Conservation (phyloP, 2,888 invertebrate genomes). For the Monopis laevigella region DNA sequence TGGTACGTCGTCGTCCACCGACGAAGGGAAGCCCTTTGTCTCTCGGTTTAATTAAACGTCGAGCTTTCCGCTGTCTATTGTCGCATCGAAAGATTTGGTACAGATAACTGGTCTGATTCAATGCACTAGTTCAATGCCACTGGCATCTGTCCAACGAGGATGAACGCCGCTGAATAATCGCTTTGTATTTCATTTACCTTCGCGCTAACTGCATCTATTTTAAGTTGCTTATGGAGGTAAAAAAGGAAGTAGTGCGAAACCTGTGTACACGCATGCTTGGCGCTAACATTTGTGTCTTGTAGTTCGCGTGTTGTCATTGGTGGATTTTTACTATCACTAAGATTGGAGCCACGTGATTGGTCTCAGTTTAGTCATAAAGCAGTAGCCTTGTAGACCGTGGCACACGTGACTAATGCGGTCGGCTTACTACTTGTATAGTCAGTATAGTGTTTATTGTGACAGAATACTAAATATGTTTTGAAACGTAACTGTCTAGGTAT, state of each 20-base stretch:
- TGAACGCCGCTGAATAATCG: slow-evolving; percentile 13
- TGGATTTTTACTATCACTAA: neutral
- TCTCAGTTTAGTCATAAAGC: neutral
- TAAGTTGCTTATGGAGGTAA: slow-evolving; percentile 4
- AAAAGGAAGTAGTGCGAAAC: slow-evolving; percentile 8
- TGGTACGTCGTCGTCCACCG: slow-evolving; percentile 2
- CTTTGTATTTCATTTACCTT: slow-evolving; percentile 10
- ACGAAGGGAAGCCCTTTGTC: slow-evolving; percentile 4
- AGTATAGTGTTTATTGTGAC: slow-evolving; percentile 4
- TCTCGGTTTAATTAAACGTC: slow-evolving; percentile 11
- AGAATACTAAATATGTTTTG: slow-evolving; percentile 12
- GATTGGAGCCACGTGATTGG: slow-evolving; percentile 3
- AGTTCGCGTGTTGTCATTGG: neutral
- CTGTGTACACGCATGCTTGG: slow-evolving; percentile 13
- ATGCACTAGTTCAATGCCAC: slow-evolving; percentile 15
- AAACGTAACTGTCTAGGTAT: slow-evolving; percentile 1
- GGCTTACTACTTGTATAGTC: slow-evolving; percentile 11
- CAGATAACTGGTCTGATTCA: slow-evolving; percentile 10
- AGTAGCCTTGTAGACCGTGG: slow-evolving; percentile 3
- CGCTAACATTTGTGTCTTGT: slow-evolving; percentile 10
- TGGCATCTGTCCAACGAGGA: slow-evolving; percentile 12
- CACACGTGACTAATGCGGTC: slow-evolving; percentile 15
- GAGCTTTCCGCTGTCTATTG: slow-evolving; percentile 10
- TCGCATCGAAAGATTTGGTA: slow-evolving; percentile 9
- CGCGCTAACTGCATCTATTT: slow-evolving; percentile 4